Base-by-base conservation (phyloP, 2,113 vertebrate species). In the Prionailurus viverrinus region DNA sequence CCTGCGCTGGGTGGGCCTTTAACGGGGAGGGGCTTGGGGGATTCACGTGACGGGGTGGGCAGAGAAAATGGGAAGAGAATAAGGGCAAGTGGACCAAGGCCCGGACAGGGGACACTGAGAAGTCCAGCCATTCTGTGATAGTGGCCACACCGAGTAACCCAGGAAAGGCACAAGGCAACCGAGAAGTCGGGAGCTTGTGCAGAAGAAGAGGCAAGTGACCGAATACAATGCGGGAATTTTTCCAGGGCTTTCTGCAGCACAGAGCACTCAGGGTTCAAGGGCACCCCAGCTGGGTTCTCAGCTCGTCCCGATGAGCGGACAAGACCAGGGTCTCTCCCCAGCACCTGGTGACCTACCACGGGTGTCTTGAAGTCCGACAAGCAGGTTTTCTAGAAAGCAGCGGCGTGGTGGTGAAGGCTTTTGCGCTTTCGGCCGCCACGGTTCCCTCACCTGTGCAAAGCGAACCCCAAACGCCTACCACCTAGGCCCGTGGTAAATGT, bases 201-300 rank as follows among this genome's bases (percentile, higher is more conserved):
- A 7, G 45, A 36, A 16, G 23, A 48, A 15, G 27, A 23, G 11
- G 11, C 41, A 39, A 27, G 39, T 2, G 29, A 1, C n/a, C 12
- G 33, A 33, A 25, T 31, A 33, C 0, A 1, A 12, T 25, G 1
- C 0, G 18, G 18, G 73, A 12, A 18, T 3, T 3, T 21, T 66
- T 33, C 16, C 13, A 13, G 36, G 51, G 25, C 9, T 79, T 66
- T 23, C 69, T 12, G 4, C 3, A 41, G 39, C 9, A 0, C 4
- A 21, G 7, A 18, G 14, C 0, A 3, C 11, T 16, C 41, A 33
- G 73, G 15, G 23, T 11, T 74, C 4, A 2, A 45, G 68, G 29
- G 13, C 11, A 18, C 3, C 0, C 8, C 21, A 15, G 3, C 21
- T 27, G 1, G 27, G 7, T 29, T 68, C 65, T 79, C n/a, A n/a